These are phyloP conservation scores for Ellobius talpinus DNA, from an alignment of 2,113 vertebrate genomes.

Conservation along the genomic window DNA sequence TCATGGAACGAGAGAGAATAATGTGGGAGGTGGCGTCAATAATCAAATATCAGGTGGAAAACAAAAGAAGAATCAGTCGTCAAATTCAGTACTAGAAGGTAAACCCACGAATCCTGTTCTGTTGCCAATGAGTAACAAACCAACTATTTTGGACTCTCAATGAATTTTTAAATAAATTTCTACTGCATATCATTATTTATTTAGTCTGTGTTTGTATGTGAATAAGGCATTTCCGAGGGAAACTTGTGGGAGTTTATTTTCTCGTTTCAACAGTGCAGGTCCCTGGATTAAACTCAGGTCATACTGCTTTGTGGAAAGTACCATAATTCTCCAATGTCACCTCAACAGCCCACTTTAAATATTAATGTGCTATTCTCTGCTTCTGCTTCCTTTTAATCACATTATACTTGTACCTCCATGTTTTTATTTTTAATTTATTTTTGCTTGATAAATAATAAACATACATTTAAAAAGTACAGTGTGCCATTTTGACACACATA, in stretches of 20 bases:
- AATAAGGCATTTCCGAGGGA: neutral
- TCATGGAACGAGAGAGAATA: constrained; percentile 83
- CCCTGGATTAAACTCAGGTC: neutral
- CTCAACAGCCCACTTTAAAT: neutral
- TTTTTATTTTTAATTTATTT: neutral
- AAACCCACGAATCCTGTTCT: constrained; percentile 51
- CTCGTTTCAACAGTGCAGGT: neutral
- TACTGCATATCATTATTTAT: neutral
- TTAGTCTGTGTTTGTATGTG: neutral
- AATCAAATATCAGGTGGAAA: constrained; percentile 87
- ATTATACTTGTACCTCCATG: neutral
- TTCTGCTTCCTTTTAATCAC: neutral
- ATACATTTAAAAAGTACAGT: neutral
- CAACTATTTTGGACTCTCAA: constrained; percentile 7
- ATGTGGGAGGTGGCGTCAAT: constrained; percentile 70
- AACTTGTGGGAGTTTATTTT: neutral
- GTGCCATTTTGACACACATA: neutral
- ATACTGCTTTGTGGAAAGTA: no score
- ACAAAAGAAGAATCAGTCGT: constrained; percentile 79
- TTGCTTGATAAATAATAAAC: neutral
- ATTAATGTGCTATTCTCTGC: neutral
- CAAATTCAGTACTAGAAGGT: constrained; percentile 84
- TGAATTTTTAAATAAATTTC: neutral
- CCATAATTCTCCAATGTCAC: neutral
- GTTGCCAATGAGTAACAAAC: neutral